Evolutionary conservation across 1,140 invertebrate genomes (phyloP).

Genomic region (Thereuonema tuberculata): DNA sequence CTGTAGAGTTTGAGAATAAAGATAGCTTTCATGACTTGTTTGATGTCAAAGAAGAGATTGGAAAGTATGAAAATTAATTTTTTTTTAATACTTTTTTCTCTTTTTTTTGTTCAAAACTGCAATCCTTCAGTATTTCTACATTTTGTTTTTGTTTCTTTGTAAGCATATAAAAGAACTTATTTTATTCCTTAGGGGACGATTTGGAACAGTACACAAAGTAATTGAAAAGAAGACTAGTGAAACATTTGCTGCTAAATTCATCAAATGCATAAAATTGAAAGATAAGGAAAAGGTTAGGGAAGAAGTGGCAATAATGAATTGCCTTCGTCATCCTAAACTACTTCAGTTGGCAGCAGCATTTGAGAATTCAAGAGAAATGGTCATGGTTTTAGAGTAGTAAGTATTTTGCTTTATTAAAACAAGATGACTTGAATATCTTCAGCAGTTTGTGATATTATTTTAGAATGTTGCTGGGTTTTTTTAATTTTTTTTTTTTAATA

Average conservation of each 20-base stretch:
- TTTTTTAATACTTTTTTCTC: conserved; percentile 18
- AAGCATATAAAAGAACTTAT: no score
- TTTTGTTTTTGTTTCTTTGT: no score
- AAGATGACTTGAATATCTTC: no score
- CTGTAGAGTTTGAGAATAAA: conserved; percentile 17
- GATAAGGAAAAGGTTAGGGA: conserved; percentile 75
- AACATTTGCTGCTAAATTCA: conserved; percentile 78
- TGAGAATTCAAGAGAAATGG: conserved; percentile 67
- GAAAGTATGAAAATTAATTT: conserved; percentile 59
- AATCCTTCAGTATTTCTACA: no score
- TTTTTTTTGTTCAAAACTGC: no score
- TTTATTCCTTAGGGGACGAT: conserved; percentile 34
- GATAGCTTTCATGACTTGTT: conserved; percentile 28
- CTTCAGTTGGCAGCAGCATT: conserved; percentile 76
- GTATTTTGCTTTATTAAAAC: conserved; percentile 31
- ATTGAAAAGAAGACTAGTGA: conserved; percentile 51
- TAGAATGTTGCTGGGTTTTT: background rate
- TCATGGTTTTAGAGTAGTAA: conserved; percentile 91
- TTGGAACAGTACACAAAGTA: conserved; percentile 45
- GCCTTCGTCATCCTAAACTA: conserved; percentile 73
- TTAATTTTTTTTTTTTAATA: no score
- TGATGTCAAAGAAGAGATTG: conserved; percentile 38
- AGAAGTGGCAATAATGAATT: conserved; percentile 87
- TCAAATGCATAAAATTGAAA: conserved; percentile 60
- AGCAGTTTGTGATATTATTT: conserved; percentile 4